Evolutionary conservation across 2,888 invertebrate genomes (phyloP).

Genomic region (Amblyjoppa proteus): DNA sequence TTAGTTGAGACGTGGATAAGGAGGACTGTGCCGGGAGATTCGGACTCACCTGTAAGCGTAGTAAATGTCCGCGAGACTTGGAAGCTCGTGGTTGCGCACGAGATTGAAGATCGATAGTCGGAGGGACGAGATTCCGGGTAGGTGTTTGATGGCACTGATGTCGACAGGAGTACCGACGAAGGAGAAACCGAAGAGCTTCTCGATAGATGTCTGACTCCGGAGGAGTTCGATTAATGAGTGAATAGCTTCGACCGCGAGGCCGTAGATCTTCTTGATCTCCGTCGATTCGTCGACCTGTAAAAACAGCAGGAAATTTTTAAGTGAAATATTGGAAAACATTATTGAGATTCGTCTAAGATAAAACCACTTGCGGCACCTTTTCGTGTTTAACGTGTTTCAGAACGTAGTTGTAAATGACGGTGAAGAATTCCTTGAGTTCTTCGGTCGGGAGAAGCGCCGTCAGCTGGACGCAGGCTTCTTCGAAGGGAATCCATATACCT

Average conservation of each 20-base stretch:
- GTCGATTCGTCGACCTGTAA: slow-evolving; percentile 88
- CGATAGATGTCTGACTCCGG: slow-evolving; percentile 83
- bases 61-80: slow-evolving; percentile 86
- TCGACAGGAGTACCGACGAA: slow-evolving; percentile 84
- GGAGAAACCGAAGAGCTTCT: slow-evolving; percentile 81
- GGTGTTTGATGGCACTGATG: slow-evolving; percentile 81
- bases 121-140: slow-evolving; percentile 87
- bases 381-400: slow-evolving; percentile 81
- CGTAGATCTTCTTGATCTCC: slow-evolving; percentile 88
- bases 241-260: slow-evolving; percentile 87
- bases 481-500: slow-evolving; percentile 86
- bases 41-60: slow-evolving; percentile 86
- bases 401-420: slow-evolving; percentile 88
- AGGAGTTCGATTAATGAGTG: slow-evolving; percentile 86
- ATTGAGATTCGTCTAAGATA: not conserved
- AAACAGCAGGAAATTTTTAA: not conserved
- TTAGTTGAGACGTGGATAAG: not conserved
- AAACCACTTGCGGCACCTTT: slow-evolving; percentile 85
- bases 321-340: not conserved
- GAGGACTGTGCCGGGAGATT: too few species aligned
- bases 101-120: slow-evolving; percentile 88
- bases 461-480: slow-evolving; percentile 86
- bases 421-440: slow-evolving; percentile 88
- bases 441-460: slow-evolving; percentile 88
- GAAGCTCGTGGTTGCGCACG: slow-evolving; percentile 87